phyloP scores from a whole-genome alignment of 2,888 invertebrate genomes.

The Muschampia plurimacula region DNA sequence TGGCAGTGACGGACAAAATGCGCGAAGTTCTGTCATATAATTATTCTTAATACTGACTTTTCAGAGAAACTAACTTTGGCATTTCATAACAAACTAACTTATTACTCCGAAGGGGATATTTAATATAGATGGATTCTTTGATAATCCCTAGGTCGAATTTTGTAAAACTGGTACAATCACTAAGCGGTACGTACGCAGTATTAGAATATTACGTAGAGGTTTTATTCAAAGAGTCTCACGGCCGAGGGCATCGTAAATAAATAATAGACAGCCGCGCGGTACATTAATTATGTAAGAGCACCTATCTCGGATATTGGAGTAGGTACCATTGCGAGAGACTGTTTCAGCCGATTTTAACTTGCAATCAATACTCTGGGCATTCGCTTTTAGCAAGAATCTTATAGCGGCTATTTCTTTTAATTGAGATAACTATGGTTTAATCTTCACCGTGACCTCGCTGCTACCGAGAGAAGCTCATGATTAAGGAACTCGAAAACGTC shows the following conservation, averaged over 20 bases:
- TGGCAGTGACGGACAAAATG: background rate
- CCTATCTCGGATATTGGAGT: background rate
- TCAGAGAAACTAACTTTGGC: too few relatives aligned
- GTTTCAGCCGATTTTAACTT: slow-evolving; percentile 51
- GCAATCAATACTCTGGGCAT: slow-evolving; percentile 38
- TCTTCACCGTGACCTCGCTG: background rate
- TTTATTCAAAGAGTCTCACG: slow-evolving; percentile 51
- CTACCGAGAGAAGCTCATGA: too few relatives aligned
- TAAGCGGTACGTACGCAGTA: slow-evolving; percentile 29
- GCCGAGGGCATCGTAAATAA: slow-evolving; percentile 60
- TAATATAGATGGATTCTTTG: too few relatives aligned
- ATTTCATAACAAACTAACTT: too few relatives aligned
- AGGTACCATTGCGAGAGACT: slow-evolving; percentile 42
- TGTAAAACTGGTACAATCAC: background rate
- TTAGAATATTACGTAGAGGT: slow-evolving; percentile 34
- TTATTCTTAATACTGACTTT: background rate
- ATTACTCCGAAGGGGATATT: too few relatives aligned
- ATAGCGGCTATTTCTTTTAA: background rate
- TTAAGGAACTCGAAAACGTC: too few relatives aligned
- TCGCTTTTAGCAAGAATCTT: background rate
- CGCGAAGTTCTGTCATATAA: background rate
- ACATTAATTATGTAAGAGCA: slow-evolving; percentile 22
- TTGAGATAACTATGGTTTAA: background rate
- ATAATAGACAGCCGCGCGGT: slow-evolving; percentile 54
- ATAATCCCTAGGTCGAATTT: too few relatives aligned